Conservation (phyloP, 2,888 invertebrate species). For the Brenthis daphne region DNA sequence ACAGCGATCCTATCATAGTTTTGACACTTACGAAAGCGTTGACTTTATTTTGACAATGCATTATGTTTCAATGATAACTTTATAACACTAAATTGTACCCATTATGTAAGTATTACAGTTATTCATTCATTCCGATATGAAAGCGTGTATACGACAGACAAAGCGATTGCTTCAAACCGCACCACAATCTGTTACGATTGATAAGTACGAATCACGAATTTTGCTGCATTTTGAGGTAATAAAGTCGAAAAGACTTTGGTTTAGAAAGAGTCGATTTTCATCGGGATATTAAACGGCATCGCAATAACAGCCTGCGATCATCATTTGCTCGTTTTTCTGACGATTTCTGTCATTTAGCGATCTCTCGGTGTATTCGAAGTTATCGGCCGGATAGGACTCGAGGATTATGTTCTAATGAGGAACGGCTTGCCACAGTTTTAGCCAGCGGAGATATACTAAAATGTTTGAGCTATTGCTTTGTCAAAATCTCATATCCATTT, state of each 20-base stretch:
- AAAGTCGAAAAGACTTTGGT: conserved; percentile 18
- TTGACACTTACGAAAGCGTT: conserved; percentile 27
- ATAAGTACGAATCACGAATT: conserved; percentile 16
- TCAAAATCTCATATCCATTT: conserved; percentile 10
- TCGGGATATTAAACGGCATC: conserved; percentile 40
- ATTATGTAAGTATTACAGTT: conserved; percentile 4
- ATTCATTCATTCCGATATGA: conserved; percentile 8
- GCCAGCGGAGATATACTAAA: neutral
- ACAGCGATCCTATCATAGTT: conserved; percentile 24
- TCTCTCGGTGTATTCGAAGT: conserved; percentile 34
- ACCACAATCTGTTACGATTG: conserved; percentile 7
- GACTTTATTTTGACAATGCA: conserved; percentile 22
- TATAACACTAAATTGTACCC: conserved; percentile 1
- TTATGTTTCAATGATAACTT: conserved; percentile 19
- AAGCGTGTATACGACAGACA: conserved; percentile 10
- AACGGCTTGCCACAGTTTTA: conserved; percentile 14
- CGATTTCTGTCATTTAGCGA: conserved; percentile 35
- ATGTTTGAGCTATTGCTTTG: conserved; percentile 10
- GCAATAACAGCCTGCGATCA: conserved; percentile 36
- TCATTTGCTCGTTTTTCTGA: conserved; percentile 32
- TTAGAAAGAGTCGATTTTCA: conserved; percentile 36
- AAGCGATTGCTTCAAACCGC: conserved; percentile 15
- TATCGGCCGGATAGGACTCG: conserved; percentile 29
- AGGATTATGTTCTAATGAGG: conserved; percentile 36
- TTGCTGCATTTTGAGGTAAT: conserved; percentile 9